A percentile compares a stretch with the other conserved stretches of the same genome.
These are phyloP conservation scores for Grapholita molesta DNA, from an alignment of 1,140 invertebrate genomes.

Conservation along the genomic window DNA sequence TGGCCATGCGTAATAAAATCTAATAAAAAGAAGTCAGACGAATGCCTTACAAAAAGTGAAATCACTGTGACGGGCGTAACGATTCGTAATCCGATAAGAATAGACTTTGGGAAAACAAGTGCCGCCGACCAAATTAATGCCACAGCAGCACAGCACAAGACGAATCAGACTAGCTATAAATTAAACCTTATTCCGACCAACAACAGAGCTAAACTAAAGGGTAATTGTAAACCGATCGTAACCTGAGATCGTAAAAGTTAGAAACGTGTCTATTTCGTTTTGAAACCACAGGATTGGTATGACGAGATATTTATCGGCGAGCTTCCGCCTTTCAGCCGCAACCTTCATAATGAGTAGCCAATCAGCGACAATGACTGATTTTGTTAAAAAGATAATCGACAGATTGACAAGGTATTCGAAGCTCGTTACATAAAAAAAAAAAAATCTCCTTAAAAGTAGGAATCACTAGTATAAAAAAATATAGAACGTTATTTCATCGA, in stretches of 20 bases:
- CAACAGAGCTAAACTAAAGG: neutral
- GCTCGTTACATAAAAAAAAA: neutral
- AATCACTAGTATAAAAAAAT: neutral
- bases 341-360: slow-evolving; percentile 9
- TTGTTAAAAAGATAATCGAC: neutral
- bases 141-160: slow-evolving; percentile 12
- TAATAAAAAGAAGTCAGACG: slow-evolving; percentile 25
- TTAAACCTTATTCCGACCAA: neutral
- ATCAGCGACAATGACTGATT: slow-evolving; percentile 15
- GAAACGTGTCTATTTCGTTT: slow-evolving; percentile 8
- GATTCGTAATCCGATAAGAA: slow-evolving; percentile 31
- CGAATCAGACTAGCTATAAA: slow-evolving; percentile 5
- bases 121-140: slow-evolving; percentile 11
- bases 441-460: neutral
- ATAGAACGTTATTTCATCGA: neutral
- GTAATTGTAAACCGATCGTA: neutral
- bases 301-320: neutral
- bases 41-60: slow-evolving; percentile 22
- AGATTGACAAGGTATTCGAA: neutral
- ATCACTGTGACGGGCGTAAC: slow-evolving; percentile 24
- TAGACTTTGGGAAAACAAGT: slow-evolving; percentile 19
- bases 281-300: slow-evolving; percentile 10
- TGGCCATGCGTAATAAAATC: slow-evolving; percentile 19
- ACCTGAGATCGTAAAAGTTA: neutral
- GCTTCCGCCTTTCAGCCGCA: slow-evolving; percentile 7